Evolutionary conservation across 2,797 vertebrate species (phyloP), one percentile per base, ranked within the genome.

Genomic region (Florisuga fusca): DNA sequence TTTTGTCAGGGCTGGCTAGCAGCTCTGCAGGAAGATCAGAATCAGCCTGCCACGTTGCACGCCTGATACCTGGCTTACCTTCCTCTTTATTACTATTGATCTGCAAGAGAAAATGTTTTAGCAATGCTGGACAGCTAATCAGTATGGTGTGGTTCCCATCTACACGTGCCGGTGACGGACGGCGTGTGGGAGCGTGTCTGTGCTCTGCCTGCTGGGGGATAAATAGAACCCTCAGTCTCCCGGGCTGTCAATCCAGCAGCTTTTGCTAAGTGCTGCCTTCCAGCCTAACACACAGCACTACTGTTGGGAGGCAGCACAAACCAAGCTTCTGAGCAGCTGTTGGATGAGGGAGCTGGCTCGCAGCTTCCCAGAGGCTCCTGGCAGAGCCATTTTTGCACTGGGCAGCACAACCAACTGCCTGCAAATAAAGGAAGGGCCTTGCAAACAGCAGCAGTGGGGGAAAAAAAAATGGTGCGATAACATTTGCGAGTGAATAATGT

Each of bases 401-500:
- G 72, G 81, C 92, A 87, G 84, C 7, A 46, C 92, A 74, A 23
- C 85, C 50, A 91, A 88, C 43, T 12, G 51, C 73, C 90, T n/a
- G 72, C 84, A 82, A 54, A 90, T 91, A 92, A 91, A 92, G 66
- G 83, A 86, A 87, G 73, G 5, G 7, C 25, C 93, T 77, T 3
- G 1, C 84, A 75, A 77, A 50, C 81, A 87, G 90, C 87, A 41
- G 89, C 1, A 7, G 66, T 51, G 87, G 77, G 84, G 64, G 1
- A 6, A 41, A 38, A 6, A 38, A 33, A 84, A 75, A 64, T n/a
- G 75, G 81, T 68, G 66, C 2, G 57, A 87, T 86, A 86, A 74
- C 94, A 61, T 94, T 97, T 96, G 93, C 23, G 75, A 93, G 84
- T 95, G 96, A 97, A 93, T 96, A 90, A 95, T 96, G 94, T 94